These are phyloP conservation scores for Mesitornis unicolor DNA, from an alignment of 2,113 vertebrate genomes.

Conservation along the genomic window DNA sequence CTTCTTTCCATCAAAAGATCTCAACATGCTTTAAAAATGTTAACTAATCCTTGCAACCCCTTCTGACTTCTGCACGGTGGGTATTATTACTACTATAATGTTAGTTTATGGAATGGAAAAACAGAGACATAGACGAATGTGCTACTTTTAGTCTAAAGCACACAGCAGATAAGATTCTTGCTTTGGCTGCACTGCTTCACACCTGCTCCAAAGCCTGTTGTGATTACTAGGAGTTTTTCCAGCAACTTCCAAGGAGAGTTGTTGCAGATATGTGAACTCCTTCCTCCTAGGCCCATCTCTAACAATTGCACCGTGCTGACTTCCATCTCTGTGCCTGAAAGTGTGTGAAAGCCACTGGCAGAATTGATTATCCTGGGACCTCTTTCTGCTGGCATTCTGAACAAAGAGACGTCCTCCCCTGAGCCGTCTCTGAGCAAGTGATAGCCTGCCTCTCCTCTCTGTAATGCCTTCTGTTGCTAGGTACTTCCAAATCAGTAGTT, in stretches of 20 bases:
- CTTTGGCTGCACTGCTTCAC: not conserved
- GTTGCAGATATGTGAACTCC: not conserved
- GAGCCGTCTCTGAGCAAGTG: not conserved
- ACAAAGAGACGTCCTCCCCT: not conserved
- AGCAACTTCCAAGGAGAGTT: not conserved
- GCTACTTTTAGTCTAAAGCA: not conserved
- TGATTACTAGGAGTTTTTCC: not conserved
- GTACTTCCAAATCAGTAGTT: not conserved
- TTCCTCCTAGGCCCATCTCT: not conserved
- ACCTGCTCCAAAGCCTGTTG: not conserved
- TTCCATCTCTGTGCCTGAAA: not conserved
- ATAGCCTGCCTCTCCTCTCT: not conserved
- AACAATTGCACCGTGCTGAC: not conserved
- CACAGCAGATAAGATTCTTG: not conserved
- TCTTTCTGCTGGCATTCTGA: not conserved
- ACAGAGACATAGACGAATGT: rapidly evolving
- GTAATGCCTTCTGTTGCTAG: not conserved
- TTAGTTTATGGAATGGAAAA: not conserved
- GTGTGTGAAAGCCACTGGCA: not conserved
- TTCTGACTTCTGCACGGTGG: not conserved
- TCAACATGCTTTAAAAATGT: not conserved
- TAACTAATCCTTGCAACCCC: not conserved
- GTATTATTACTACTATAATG: not conserved
- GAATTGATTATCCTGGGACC: not conserved
- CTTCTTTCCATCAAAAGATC: not conserved